A percentile compares a stretch with the other conserved stretches of the same genome.
Evolutionary conservation across 1,140 invertebrate genomes (phyloP).

Genomic region (Neodiprion pinetum): DNA sequence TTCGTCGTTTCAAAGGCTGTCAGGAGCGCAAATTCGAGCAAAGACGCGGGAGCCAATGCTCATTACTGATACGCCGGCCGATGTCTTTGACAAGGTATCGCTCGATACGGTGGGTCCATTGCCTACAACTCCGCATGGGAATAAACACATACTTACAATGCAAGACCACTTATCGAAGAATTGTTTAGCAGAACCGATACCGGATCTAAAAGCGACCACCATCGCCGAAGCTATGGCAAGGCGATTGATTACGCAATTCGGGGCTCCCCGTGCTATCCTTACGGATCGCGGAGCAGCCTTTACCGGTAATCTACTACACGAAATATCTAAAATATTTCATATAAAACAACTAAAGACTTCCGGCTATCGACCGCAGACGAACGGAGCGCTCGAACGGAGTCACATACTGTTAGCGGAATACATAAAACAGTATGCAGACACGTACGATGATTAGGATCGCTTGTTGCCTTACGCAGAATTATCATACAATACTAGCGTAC

Average conservation of each 20-base stretch:
- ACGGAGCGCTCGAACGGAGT: conserved; percentile 33
- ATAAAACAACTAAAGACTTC: conserved; percentile 20
- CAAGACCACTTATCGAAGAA: conserved; percentile 45
- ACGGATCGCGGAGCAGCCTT: conserved; percentile 40
- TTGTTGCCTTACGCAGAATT: no score
- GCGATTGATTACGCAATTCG: conserved; percentile 33
- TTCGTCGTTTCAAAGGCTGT: conserved; percentile 34
- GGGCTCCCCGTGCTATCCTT: conserved; percentile 37
- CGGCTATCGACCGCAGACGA: conserved; percentile 32
- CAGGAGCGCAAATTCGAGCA: conserved; percentile 29
- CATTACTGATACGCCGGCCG: not conserved
- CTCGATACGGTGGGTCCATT: not conserved
- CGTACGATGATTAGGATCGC: no score
- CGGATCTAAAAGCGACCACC: conserved; percentile 33
- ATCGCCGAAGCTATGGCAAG: conserved; percentile 22
- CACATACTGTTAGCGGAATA: conserved; percentile 12
- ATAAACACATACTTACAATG: conserved; percentile 37
- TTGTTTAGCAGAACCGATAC: conserved; percentile 27
- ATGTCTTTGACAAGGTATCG: no score
- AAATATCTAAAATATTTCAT: conserved; percentile 34
- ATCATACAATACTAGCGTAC: no score
- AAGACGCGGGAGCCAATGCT: conserved; percentile 33
- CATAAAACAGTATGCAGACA: no score
- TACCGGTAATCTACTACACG: conserved; percentile 30
- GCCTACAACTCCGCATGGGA: conserved; percentile 24